Evolutionary conservation across 2,888 invertebrate genomes (phyloP), one percentile per base, ranked within the genome.

Genomic region (Melieria omissa): DNA sequence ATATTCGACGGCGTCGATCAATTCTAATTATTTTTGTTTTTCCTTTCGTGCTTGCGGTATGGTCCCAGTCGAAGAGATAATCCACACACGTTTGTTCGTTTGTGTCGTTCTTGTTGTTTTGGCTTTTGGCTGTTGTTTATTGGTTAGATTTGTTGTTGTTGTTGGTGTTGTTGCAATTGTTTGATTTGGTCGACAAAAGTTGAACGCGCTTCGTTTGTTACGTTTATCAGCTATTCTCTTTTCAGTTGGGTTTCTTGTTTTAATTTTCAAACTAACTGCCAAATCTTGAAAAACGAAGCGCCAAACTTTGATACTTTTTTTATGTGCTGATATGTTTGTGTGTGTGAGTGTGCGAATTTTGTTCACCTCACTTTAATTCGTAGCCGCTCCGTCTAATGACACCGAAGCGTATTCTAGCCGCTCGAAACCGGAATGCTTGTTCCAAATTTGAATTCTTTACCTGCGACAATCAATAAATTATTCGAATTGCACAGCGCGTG

Each of bases 191-290:
- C 29, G 29, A 29, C 29, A 29, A 29, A 29, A 29, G 29, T 29
- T 29, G 29, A 29, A 29, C 29, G 29, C 29, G 29, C 29, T 29
- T 8, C 52, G 12, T 41, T 57, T 58, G 63, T 63, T 70, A 41
- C 65, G 57, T 57, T 70, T 70, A 7, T 69, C 52, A 54, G 55
- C 62, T 5, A n/a, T 7, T 6, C 14, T 12, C 41, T 55, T 46
- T 41, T 47, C 10, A 44, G n/a, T 63, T 70, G 42, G 12, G 45
- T 65, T 46, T 65, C 46, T 45, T 44, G 1, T 9, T 58, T 45
- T 12, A 55, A 29, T 58, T 72, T 72, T 74, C 44, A 74, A 74
- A 70, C 68, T 74, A 74, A 74, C 74, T 67, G 74, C 64, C 74
- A 61, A 67, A 70, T 72, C 72, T 64, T 46, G 47, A 72, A 70